Conservation (phyloP, 2,888 invertebrate genomes). For the Salpingus planirostris region DNA sequence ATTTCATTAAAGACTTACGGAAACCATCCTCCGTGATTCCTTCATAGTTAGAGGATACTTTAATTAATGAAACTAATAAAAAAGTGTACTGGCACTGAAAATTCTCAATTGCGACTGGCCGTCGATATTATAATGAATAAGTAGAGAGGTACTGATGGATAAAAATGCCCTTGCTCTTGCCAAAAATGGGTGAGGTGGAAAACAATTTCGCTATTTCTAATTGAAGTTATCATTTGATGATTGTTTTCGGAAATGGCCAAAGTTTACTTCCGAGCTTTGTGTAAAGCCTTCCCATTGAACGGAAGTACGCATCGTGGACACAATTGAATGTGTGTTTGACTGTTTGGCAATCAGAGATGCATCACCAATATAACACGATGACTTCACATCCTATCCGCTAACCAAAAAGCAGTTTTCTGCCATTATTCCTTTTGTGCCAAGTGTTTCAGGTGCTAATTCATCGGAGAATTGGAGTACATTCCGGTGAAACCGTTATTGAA, state of each 20-base stretch:
- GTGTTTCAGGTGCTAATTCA: too few relatives aligned
- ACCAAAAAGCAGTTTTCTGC: too few relatives aligned
- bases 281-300: conserved; percentile 5
- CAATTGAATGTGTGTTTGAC: too few relatives aligned
- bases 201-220: conserved; percentile 3
- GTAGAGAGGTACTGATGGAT: too few relatives aligned
- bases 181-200: conserved; percentile 6
- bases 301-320: conserved; percentile 8
- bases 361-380: conserved; percentile 3
- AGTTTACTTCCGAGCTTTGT: conserved; percentile 12
- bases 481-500: too few relatives aligned
- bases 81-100: too few relatives aligned
- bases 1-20: conserved; percentile 18
- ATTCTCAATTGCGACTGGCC: too few relatives aligned
- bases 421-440: too few relatives aligned
- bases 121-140: too few relatives aligned
- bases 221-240: conserved; percentile 6
- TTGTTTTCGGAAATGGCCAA: conserved; percentile 10
- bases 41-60: conserved; percentile 19
- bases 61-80: too few relatives aligned
- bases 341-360: conserved; percentile 10
- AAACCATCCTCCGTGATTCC: conserved; percentile 21
- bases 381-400: too few relatives aligned
- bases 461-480: too few relatives aligned
- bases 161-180: conserved; percentile 8